Conservation (phyloP, 2,888 invertebrate species). For the Tetranychus piercei region DNA sequence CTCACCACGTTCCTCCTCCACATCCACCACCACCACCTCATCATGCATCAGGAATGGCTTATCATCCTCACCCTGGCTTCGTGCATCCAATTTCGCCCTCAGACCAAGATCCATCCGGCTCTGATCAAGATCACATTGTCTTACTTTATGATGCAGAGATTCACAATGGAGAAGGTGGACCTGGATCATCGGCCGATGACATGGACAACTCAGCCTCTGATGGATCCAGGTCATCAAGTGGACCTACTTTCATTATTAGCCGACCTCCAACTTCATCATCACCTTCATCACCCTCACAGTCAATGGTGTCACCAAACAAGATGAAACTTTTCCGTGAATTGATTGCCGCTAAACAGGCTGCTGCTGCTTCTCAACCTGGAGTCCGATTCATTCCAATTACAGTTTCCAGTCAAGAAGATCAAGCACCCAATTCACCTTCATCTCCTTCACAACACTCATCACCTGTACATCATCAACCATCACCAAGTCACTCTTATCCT, state of each 20-base stretch:
- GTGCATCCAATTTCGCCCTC: neutral
- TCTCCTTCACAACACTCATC: neutral
- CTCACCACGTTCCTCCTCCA: neutral
- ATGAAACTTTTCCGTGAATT: slow-evolving; percentile 20
- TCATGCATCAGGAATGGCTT: neutral
- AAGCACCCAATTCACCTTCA: neutral
- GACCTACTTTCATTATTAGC: slow-evolving; percentile 4
- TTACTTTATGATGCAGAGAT: slow-evolving; percentile 18
- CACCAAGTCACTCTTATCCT: neutral
- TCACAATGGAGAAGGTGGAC: slow-evolving; percentile 11
- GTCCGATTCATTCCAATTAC: slow-evolving; percentile 15
- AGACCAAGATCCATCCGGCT: slow-evolving; percentile 18
- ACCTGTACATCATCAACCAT: slow-evolving; percentile 8
- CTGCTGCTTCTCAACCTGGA: slow-evolving; percentile 11
- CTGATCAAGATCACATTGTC: slow-evolving; percentile 18
- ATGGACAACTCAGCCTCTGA: slow-evolving; percentile 16
- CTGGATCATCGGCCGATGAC: slow-evolving; percentile 11
- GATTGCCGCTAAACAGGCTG: slow-evolving; percentile 19
- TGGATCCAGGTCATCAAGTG: slow-evolving; percentile 1
- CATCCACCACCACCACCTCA: neutral
- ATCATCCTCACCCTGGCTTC: neutral
- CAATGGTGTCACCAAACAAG: slow-evolving; percentile 14
- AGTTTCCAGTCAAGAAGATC: neutral
- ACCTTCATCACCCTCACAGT: slow-evolving; percentile 1
- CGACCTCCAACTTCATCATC: neutral